phyloP scores from a whole-genome alignment of 1,140 invertebrate genomes.

The Cyclargus thomasi region DNA sequence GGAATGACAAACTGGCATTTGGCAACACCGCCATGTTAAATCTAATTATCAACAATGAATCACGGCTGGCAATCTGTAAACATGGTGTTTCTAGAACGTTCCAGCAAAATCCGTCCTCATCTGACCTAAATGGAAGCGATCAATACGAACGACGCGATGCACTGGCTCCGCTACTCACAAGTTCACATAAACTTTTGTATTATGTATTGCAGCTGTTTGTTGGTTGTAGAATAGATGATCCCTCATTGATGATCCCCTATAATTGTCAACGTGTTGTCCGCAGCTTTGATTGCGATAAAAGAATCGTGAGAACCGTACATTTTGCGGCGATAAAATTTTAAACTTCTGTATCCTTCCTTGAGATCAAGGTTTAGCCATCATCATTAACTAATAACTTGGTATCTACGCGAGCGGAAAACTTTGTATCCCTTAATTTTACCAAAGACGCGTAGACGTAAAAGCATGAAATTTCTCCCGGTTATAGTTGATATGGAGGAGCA shows the following conservation, averaged over 20 bases:
- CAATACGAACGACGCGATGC: slow-evolving; percentile 14
- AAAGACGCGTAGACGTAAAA: too few relatives aligned
- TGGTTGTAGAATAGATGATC: not conserved
- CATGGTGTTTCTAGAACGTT: slow-evolving; percentile 19
- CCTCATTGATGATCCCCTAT: not conserved
- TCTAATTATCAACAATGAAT: not conserved
- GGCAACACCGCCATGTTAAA: not conserved
- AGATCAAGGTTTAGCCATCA: too few relatives aligned
- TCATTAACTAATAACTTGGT: too few relatives aligned
- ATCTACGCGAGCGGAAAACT: too few relatives aligned
- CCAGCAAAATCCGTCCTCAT: slow-evolving; percentile 24
- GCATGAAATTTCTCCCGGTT: too few relatives aligned
- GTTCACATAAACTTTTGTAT: not conserved
- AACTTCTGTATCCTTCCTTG: too few relatives aligned
- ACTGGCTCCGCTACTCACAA: not conserved
- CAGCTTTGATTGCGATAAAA: too few relatives aligned
- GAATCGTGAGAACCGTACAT: too few relatives aligned
- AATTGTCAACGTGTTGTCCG: not conserved
- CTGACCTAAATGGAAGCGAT: slow-evolving; percentile 29
- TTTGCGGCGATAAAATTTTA: too few relatives aligned
- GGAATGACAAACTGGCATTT: not conserved
- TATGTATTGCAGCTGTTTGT: not conserved
- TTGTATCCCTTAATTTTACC: too few relatives aligned
- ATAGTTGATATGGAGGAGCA: too few relatives aligned
- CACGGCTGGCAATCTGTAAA: slow-evolving; percentile 12